Evolutionary conservation across 1,140 invertebrate species (phyloP).

Genomic region (Radopholus similis): DNA sequence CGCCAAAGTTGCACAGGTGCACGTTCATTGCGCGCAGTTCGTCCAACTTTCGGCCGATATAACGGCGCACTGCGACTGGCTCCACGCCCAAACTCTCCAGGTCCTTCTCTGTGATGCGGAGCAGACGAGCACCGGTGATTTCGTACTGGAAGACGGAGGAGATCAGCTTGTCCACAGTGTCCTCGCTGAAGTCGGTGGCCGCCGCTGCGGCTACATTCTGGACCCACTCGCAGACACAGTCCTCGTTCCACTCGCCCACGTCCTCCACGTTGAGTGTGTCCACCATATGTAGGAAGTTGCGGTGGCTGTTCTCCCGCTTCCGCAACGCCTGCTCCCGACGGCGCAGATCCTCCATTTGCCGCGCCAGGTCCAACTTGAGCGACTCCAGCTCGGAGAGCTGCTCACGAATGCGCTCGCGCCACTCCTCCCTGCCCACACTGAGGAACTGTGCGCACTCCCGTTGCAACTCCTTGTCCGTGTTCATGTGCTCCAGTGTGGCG

Average conservation of each 20-base stretch:
- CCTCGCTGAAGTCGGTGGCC: conserved; percentile 12
- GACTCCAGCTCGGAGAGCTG: conserved; percentile 42
- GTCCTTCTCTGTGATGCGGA: conserved; percentile 49
- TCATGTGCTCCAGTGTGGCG: conserved; percentile 33
- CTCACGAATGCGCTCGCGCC: conserved; percentile 42
- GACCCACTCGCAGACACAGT: conserved; percentile 41
- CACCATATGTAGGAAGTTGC: conserved; percentile 35
- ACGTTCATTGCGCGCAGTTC: conserved; percentile 23
- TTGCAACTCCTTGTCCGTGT: conserved; percentile 36
- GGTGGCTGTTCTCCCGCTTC: conserved; percentile 42
- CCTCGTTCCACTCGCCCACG: conserved; percentile 38
- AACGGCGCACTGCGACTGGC: conserved; percentile 32
- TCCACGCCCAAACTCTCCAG: conserved; percentile 45
- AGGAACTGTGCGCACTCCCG: conserved; percentile 45
- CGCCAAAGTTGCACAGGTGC: conserved; percentile 11
- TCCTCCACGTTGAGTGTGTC: conserved; percentile 15
- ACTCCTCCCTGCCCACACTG: conserved; percentile 33
- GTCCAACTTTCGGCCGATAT: conserved; percentile 33
- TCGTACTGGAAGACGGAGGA: conserved; percentile 35
- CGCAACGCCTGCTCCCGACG: conserved; percentile 33
- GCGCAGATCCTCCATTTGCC: conserved; percentile 45
- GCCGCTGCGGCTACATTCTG: conserved; percentile 15
- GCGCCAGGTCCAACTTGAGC: conserved; percentile 44
- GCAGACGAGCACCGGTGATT: conserved; percentile 43
- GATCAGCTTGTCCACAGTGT: conserved; percentile 37